These are phyloP conservation scores for Neodiprion fabricii DNA, from an alignment of 1,140 invertebrate genomes.

Conservation along the genomic window DNA sequence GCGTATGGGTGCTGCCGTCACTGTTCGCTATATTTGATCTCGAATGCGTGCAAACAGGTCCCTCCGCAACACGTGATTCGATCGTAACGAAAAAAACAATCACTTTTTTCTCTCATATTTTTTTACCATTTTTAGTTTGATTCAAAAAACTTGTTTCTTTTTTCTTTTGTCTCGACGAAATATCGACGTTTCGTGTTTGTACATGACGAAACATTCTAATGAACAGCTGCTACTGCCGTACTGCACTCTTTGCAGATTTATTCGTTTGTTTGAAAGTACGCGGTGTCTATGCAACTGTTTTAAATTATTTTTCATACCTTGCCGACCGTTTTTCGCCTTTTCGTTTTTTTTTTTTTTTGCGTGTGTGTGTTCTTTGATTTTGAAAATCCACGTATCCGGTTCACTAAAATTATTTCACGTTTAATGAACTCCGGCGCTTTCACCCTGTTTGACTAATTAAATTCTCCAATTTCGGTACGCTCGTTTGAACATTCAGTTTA, in stretches of 20 bases:
- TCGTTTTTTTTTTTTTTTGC: too few relatives aligned
- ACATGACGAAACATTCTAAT: conserved; percentile 3
- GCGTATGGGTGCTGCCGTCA: conserved; percentile 23
- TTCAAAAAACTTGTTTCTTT: neutral
- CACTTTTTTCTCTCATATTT: neutral
- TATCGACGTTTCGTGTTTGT: neutral
- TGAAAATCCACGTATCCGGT: neutral
- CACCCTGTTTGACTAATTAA: neutral
- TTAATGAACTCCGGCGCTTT: neutral
- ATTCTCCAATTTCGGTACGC: neutral
- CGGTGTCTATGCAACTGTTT: too few relatives aligned
- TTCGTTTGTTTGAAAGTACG: too few relatives aligned
- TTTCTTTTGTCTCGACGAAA: neutral
- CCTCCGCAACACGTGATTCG: neutral
- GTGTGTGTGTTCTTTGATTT: too few relatives aligned
- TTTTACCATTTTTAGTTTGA: neutral
- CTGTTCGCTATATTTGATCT: conserved; percentile 5
- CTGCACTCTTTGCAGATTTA: too few relatives aligned
- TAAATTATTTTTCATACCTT: too few relatives aligned
- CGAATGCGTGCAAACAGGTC: neutral
- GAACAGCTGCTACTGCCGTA: neutral
- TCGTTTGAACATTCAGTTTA: too few relatives aligned
- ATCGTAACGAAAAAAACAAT: neutral
- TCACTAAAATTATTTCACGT: neutral
- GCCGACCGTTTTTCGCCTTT: too few relatives aligned